Evolutionary conservation across 2,113 vertebrate species (phyloP), one percentile per base, ranked within the genome.

Genomic region (Indicator indicator): DNA sequence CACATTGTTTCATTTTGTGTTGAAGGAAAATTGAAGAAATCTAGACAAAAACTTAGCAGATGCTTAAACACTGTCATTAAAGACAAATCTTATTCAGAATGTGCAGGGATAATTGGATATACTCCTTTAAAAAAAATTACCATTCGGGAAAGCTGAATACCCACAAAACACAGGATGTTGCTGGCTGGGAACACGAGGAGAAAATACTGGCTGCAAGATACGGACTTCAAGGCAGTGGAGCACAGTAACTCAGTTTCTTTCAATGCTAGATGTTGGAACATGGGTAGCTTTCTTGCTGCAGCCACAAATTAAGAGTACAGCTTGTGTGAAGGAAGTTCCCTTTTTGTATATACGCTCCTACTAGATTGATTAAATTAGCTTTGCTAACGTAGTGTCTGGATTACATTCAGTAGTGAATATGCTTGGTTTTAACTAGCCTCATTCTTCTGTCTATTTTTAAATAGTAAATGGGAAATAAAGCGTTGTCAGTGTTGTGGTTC

Each of bases 401-500:
- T 68, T 94, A 48, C 1, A 0, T 5, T 81, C 58, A 52, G 2
- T 38, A 3, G 26, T 63, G 27, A 72, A 28, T n/a, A 18, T 16
- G 67, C 28, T 64, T 74, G 65, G 16, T 56, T 90, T 86, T 82
- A 33, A 44, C 6, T 64, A 50, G 38, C 11, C 3, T 85, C 4
- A 9, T 70, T 89, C 9, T 40, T 80, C n/a, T 77, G 26, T 65
- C 21, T 70, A 44, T 91, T 70, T 90, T 81, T 65, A 90, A 95
- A 80, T 77, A 99, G 99, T 80, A 97, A 98, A 97, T 99, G 99
- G 95, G 98, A 99, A 96, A 98, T 99, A 93, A 96, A 99, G 32
- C 98, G 98, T 55, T 99, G 99, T 94, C 98, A 98, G 71, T 98
- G 97, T 60, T 99, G 99, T 52, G 99, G 99, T 58, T 99, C 99